A percentile compares a stretch with the other conserved stretches of the same genome.
These are phyloP conservation scores for Raja brachyura DNA, from an alignment of 2,113 vertebrate species.

Conservation along the genomic window DNA sequence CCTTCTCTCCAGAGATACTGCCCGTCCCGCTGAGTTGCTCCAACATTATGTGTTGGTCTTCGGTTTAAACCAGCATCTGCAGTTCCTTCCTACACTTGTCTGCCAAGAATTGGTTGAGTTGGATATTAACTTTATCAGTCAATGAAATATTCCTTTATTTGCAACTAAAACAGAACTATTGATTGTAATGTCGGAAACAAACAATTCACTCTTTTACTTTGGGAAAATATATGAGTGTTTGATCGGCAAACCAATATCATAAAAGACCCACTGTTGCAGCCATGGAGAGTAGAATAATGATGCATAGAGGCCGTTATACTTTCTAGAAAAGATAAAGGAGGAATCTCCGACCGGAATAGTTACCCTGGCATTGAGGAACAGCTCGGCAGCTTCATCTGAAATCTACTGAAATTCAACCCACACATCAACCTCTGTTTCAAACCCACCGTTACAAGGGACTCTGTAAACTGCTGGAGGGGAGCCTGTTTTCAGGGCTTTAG, in stretches of 20 bases:
- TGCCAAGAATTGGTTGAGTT: neutral
- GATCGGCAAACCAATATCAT: neutral
- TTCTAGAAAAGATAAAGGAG: neutral
- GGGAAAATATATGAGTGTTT: neutral
- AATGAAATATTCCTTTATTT: neutral
- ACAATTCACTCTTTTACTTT: constrained; percentile 17
- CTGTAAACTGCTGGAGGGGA: neutral
- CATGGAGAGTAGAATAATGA: neutral
- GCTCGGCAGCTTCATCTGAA: neutral
- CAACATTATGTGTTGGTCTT: too few relatives aligned
- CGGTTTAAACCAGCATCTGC: too few relatives aligned
- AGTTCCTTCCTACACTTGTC: too few relatives aligned
- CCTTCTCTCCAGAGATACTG: too few relatives aligned
- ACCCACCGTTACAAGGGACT: neutral
- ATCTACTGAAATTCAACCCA: neutral
- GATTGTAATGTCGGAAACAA: neutral
- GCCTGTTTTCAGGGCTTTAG: neutral
- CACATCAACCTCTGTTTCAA: neutral
- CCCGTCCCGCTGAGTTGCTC: too few relatives aligned
- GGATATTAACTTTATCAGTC: neutral
- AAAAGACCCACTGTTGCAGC: neutral
- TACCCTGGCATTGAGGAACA: neutral
- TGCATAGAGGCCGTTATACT: neutral
- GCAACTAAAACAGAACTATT: neutral
- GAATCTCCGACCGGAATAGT: neutral